phyloP scores from a whole-genome alignment of 2,888 invertebrate species.

The Eremobia ochroleuca region DNA sequence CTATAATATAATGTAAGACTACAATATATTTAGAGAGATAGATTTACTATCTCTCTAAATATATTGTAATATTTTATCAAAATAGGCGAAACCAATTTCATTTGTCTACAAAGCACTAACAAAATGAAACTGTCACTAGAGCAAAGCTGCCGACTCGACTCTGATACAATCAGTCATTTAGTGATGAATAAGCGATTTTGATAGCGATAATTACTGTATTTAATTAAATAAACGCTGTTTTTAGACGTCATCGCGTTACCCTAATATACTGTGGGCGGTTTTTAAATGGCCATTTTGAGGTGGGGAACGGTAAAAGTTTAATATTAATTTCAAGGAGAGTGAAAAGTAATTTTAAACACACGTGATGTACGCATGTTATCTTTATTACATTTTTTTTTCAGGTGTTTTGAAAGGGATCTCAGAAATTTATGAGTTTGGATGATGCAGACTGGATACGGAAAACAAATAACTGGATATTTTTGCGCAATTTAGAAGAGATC shows the following conservation, averaged over 20 bases:
- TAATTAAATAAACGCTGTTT: constrained; percentile 68
- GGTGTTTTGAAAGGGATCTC: neutral
- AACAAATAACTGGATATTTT: neutral
- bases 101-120: constrained; percentile 46
- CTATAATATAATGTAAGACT: neutral
- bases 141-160: constrained; percentile 43
- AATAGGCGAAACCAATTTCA: constrained; percentile 17
- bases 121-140: constrained; percentile 54
- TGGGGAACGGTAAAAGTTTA: constrained; percentile 17
- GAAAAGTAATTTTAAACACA: constrained; percentile 31
- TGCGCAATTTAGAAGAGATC: neutral
- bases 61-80: too few relatives aligned
- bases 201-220: constrained; percentile 57
- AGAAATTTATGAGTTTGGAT: neutral
- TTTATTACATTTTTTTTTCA: constrained; percentile 8
- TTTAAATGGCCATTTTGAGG: constrained; percentile 48
- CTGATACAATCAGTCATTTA: constrained; percentile 68
- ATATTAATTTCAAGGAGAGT: constrained; percentile 23
- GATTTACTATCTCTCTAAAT: too few relatives aligned
- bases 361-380: neutral
- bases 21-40: too few relatives aligned
- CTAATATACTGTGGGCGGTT: constrained; percentile 41
- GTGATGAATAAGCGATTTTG: constrained; percentile 64
- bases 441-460: too few relatives aligned
- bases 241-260: constrained; percentile 51